Conservation (phyloP, 2,113 vertebrate species). For the Gracilinanus agilis region DNA sequence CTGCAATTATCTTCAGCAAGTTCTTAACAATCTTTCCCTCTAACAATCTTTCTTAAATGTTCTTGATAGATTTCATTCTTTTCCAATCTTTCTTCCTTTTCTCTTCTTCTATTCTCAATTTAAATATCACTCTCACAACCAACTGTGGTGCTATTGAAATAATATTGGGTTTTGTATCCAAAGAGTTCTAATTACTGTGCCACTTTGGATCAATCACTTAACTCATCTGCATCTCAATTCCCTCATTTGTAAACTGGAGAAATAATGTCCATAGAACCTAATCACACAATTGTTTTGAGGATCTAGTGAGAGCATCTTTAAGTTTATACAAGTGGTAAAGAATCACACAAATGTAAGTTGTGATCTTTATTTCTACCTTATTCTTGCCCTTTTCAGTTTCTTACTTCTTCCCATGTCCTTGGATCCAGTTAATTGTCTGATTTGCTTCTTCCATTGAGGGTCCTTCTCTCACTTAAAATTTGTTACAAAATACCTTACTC, state of each 20-base stretch:
- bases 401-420: not conserved
- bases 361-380: not conserved
- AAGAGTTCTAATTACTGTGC: no score
- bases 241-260: not conserved
- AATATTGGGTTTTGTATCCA: no score
- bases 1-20: slow-evolving; percentile 16
- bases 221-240: not conserved
- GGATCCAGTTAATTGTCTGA: not conserved
- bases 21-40: slow-evolving; percentile 35
- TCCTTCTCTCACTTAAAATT: not conserved
- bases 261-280: not conserved
- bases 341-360: not conserved
- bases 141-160: no score
- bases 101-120: no score
- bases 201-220: not conserved
- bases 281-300: not conserved
- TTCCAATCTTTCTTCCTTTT: no score
- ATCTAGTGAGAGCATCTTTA: not conserved
- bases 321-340: not conserved
- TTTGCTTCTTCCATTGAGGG: not conserved
- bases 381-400: not conserved
- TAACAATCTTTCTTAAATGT: slow-evolving; percentile 1
- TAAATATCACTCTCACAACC: no score
- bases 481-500: not conserved
- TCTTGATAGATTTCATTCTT: slow-evolving; percentile 4